Conservation (phyloP, 2,888 invertebrate species). For the Ochropleura leucogaster region DNA sequence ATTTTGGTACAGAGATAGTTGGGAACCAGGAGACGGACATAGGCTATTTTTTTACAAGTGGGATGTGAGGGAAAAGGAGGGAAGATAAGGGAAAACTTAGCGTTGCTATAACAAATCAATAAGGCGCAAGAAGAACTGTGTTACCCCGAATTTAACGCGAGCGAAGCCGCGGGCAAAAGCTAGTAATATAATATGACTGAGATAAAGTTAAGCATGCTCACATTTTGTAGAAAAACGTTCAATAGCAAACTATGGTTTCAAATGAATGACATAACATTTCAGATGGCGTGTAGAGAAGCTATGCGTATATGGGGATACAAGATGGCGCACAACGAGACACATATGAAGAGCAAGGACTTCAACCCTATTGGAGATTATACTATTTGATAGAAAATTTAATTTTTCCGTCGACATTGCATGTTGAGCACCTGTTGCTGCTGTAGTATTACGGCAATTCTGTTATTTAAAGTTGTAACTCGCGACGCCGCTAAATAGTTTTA, state of each 20-base stretch:
- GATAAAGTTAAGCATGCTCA: neutral
- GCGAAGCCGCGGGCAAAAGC: too few relatives aligned
- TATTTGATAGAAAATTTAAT: slow-evolving; percentile 56
- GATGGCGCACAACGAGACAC: slow-evolving; percentile 88
- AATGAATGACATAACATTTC: neutral
- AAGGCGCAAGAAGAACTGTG: too few relatives aligned
- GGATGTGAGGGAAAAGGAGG: too few relatives aligned
- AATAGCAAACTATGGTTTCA: neutral
- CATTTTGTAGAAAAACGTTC: neutral
- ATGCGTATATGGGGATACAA: slow-evolving; percentile 96
- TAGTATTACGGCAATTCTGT: too few relatives aligned
- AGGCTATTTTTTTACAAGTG: too few relatives aligned
- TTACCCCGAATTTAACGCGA: too few relatives aligned
- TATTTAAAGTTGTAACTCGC: neutral
- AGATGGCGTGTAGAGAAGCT: slow-evolving; percentile 92
- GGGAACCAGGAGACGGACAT: too few relatives aligned
- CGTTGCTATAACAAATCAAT: too few relatives aligned
- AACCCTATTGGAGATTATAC: slow-evolving; percentile 82
- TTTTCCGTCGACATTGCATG: neutral
- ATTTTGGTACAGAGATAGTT: too few relatives aligned
- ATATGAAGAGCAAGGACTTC: slow-evolving; percentile 85
- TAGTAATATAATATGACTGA: too few relatives aligned
- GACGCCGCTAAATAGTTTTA: neutral
- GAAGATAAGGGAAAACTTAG: too few relatives aligned
- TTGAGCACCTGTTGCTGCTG: neutral